Evolutionary conservation across 2,888 invertebrate genomes (phyloP), one percentile per base, ranked within the genome.

Genomic region (Rhagophthalmus giganteus): DNA sequence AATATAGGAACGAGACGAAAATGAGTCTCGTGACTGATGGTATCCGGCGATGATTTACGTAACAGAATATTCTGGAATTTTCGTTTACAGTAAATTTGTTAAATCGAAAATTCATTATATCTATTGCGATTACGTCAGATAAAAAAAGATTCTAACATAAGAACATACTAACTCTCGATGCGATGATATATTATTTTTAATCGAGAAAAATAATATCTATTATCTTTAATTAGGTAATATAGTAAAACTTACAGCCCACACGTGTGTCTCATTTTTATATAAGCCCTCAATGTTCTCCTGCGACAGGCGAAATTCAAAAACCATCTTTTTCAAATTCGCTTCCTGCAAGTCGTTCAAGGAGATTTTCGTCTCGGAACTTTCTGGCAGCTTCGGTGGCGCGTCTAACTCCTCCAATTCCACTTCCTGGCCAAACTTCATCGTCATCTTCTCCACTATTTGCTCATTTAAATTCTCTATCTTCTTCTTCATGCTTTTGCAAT

Each of bases 401-500:
- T 31, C 39, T 7, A 47, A 12, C 49, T 77, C 76, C 46, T 78
- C 75, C 1, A 84, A 66, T 57, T 80, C 76, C 8, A 83, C 65
- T 34, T 74, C 64, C 35, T 75, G 70, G 0, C 84, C 84, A 61
- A 85, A 84, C 64, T 82, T 83, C 27, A 76, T 74, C 30, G 74
- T 72, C 77, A 82, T 81, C 30, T 75, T 74, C 20, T 76, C 69
- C 8, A 70, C 69, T 14, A 81, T 79, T 65, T 74, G 76, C 1
- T 78, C 78, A 42, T 84, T 80, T 2, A 88, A 65, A 5, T 75
- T 74, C 1, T 75, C 73, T 1, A 86, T 83, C 42, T 79, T 76
- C 0, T 72, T 71, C 5, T 80, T 77, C 88, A 89, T 89, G 34
- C 80, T 80, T 32, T 80, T 79, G 8, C 86, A 76, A 66, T 89